Base-by-base conservation (phyloP, 2,888 invertebrate genomes). In the Polydrusus cervinus region DNA sequence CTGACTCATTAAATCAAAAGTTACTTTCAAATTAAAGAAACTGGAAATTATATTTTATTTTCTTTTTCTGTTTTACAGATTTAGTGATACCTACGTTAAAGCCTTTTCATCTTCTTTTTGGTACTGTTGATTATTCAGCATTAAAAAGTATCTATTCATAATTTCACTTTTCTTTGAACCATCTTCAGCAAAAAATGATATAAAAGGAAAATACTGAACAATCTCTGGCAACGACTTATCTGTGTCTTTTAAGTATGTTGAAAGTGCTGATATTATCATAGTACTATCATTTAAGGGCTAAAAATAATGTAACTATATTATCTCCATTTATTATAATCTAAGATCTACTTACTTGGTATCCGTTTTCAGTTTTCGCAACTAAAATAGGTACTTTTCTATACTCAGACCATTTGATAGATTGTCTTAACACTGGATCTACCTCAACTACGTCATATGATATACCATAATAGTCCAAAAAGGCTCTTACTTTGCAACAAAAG, bases 341-440 rank as follows among this genome's bases (percentile, higher is more conserved):
- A 11, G 16, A 9, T 6, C n/a, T 49, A 38, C 57, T 80, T 86
- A 92, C 92, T 88, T 92, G 92, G 86, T 93, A 95, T 25, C 93
- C 94, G 68, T 91, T 90, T 57, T 90, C 89, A 11, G 92, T 91
- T 86, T 95, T 91, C 0, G 93, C 93, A 55, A 98, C 88, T 53
- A 97, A 87, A 83, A 97, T 95, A 1, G 98, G 98, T 10, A 99
- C 99, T 90, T 99, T 99, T 85, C 93, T 96, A 84, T 98, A 97
- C 0, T 91, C 88, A 0, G 98, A 96, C 96, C 98, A 99, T 85
- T 94, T 95, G 71, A 98, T 93, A 81, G 98, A 94, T 81, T 94
- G 94, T 18, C 97, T 90, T 0, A 97, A 89, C 0, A 99, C 97
- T 10, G 99, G 98, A 87, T 99, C 97, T 0, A 99, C 99, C 89